Percentiles rank a stretch among this genome's conserved stretches.
These are phyloP conservation scores for Sapayoa aenigma DNA, from an alignment of 2,113 vertebrate species.

Conservation along the genomic window DNA sequence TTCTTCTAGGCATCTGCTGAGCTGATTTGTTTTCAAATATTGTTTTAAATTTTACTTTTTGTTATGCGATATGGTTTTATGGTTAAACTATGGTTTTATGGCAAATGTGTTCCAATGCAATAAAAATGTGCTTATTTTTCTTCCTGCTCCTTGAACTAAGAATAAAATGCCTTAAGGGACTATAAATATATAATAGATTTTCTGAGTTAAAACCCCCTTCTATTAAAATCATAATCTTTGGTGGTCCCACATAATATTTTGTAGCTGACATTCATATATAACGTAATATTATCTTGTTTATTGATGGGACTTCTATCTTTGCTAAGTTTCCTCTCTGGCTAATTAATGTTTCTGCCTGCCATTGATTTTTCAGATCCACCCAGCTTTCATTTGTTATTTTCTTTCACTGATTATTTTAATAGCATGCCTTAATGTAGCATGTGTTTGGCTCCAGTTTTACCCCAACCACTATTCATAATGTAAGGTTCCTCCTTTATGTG, in stretches of 20 bases:
- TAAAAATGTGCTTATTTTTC: conserved; percentile 61
- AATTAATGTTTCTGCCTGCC: neutral
- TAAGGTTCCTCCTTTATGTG: neutral
- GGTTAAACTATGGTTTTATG: conserved; percentile 53
- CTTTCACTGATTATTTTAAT: conserved; percentile 8
- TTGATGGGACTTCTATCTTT: neutral
- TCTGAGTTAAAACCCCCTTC: conserved; percentile 6
- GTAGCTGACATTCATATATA: neutral
- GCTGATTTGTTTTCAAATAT: neutral
- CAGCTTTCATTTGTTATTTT: neutral
- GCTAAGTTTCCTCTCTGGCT: neutral
- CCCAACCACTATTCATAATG: neutral
- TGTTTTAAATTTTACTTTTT: conserved; percentile 57
- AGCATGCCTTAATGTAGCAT: neutral
- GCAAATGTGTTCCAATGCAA: conserved; percentile 38
- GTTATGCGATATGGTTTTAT: conserved; percentile 31
- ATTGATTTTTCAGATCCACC: neutral
- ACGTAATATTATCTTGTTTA: neutral
- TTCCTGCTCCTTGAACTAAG: conserved; percentile 42
- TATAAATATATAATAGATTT: conserved; percentile 29
- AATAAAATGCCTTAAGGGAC: conserved; percentile 46
- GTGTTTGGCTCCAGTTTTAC: neutral
- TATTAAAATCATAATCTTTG: conserved; percentile 29
- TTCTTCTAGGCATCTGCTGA: neutral
- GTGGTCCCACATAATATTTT: conserved; percentile 14